Base-by-base conservation (phyloP, 2,797 vertebrate species). In the Cyprinodon diabolis region DNA sequence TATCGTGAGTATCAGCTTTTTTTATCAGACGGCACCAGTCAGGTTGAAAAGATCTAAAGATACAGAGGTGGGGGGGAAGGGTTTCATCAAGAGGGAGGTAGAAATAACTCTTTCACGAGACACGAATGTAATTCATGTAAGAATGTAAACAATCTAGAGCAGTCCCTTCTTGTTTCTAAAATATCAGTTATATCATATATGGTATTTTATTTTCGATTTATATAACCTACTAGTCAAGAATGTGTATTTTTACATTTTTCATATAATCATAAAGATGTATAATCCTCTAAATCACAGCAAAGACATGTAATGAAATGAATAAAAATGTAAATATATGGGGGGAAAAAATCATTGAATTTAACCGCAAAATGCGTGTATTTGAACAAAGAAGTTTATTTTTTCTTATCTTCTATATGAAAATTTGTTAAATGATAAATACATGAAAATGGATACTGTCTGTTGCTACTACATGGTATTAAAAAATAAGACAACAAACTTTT, bases 41-140 rank as follows among this genome's bases (percentile, higher is more conserved):
- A 23, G 10, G 48, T 19, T 13, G 6, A 15, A 63, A 30, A 58
- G 60, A 71, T 78, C 63, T 76, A 66, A 71, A 80, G 48, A 57
- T 15, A 21, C 37, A 56, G 51, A 14, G 1, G 21, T 35, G 63
- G 11, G 5, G 63, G 11, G 4, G 13, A 17, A 17, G 2, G 15
- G 35, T 35, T 17, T 69, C 4, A 23, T 54, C 54, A 55, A n/a
- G 68, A 30, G 51, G 49, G 43, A 55, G 35, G 15, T n/a, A 45
- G 43, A 57, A 23, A n/a, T 6, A 37, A 37, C 21, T 1, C 4
- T 35, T 62, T 23, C 15, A 37, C 1, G 48, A 35, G 21, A 37
- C 69, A 47, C 56, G 13, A 48, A 9, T 48, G 3, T 14, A 11
- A 48, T 48, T 48, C 47, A 11, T 48, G 10, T 11, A 48, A 2